Base-by-base conservation (phyloP, 2,888 invertebrate genomes). In the Heliconius cydno region DNA sequence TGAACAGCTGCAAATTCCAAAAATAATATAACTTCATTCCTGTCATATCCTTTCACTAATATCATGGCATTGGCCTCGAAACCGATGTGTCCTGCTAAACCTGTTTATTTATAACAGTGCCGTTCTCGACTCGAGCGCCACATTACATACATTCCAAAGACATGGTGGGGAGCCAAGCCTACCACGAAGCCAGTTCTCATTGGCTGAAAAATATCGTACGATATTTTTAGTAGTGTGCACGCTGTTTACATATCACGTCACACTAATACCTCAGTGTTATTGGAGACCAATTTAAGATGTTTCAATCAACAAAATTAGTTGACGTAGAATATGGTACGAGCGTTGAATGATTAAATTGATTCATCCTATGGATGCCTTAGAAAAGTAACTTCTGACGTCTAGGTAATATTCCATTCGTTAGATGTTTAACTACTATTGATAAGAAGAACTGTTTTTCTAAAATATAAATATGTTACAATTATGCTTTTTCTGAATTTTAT, bases 101-200 rank as follows among this genome's bases (percentile, higher is more conserved):
- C 91, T 90, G 94, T 94, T 94, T 94, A 94, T 94, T 94, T 94
- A 93, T 94, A 94, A 90, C 93, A 90, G 90, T 90, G 92, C 91
- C 90, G 90, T 91, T 94, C 92, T 91, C 87, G 91, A 90, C 91
- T 76, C 75, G 78, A 79, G 34, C 73, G 90, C 86, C 87, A 30
- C 30, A 30, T 30, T 30, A 30, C 30, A 89, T 89, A 89, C 94
- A 94, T 94, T 92, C 94, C 94, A 84, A 87, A 85, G 89, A 81
- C 86, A 84, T 91, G 88, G 93, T 91, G 94, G 94, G 94, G 92
- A 89, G 95, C 85, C 95, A 92, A 94, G 95, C 95, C 95, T 95
- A 94, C 95, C 88, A 88, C 89, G 89, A 87, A 83, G 86, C 85
- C 79, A 67, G 67, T 82, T 88, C 83, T 84, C 84, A 95, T 95